Evolutionary conservation across 2,888 invertebrate species (phyloP).

Genomic region (Caenorhabditis plicata): DNA sequence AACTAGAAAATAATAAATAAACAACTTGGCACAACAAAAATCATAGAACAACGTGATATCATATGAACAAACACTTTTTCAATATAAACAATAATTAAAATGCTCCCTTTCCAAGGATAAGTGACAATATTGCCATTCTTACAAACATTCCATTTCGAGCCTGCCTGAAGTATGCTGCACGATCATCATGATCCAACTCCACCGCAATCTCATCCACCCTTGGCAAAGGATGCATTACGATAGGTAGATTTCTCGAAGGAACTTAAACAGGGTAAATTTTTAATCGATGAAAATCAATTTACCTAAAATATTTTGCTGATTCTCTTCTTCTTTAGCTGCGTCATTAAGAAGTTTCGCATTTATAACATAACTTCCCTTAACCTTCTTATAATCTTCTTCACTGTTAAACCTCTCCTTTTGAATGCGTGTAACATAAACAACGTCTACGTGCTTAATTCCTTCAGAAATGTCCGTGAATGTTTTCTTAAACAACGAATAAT

Average conservation of each 20-base stretch:
- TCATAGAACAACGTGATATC: no score
- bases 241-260: conserved; percentile 42
- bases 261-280: conserved; percentile 13
- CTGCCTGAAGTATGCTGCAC: conserved; percentile 97
- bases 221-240: conserved; percentile 90
- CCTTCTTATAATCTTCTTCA: conserved; percentile 20
- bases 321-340: conserved; percentile 26
- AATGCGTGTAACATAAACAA: conserved; percentile 96
- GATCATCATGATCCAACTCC: conserved; percentile 89
- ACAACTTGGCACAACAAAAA: not conserved
- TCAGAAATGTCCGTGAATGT: conserved; percentile 74
- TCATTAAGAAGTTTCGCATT: conserved; percentile 93
- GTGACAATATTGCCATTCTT: conserved; percentile 91
- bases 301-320: conserved; percentile 15
- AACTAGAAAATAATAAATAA: not conserved
- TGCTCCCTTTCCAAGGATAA: conserved; percentile 86
- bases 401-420: conserved; percentile 73
- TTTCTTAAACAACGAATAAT: conserved; percentile 23
- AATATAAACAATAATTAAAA: conserved; percentile 1
- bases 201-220: conserved; percentile 90
- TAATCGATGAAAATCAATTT: not conserved
- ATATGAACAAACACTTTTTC: conserved; percentile 4
- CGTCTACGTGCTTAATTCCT: conserved; percentile 88
- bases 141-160: conserved; percentile 97
- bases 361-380: conserved; percentile 78